Conservation (phyloP, 2,888 invertebrate genomes). For the Strigamia maritima region DNA sequence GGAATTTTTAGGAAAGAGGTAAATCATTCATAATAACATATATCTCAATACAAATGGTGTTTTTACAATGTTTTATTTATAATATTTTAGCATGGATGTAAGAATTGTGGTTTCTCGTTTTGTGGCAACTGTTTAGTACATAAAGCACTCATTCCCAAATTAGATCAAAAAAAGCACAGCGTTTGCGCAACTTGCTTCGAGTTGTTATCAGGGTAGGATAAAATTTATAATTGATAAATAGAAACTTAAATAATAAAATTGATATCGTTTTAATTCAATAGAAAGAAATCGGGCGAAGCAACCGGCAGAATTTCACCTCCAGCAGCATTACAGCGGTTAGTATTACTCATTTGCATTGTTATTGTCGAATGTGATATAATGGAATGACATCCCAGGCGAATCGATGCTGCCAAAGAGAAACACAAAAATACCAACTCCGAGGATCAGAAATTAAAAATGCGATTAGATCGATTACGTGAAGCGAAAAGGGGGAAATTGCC, state of each 20-base stretch:
- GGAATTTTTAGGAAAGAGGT: slow-evolving; percentile 36
- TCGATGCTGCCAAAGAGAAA: neutral
- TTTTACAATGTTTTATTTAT: slow-evolving; percentile 1
- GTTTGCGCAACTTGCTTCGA: slow-evolving; percentile 63
- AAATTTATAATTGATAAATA: neutral
- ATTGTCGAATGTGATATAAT: neutral
- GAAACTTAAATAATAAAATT: neutral
- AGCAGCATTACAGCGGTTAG: slow-evolving; percentile 1
- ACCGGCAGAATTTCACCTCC: neutral
- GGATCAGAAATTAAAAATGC: neutral
- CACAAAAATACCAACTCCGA: neutral
- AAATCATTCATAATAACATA: neutral
- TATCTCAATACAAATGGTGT: neutral
- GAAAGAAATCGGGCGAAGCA: neutral
- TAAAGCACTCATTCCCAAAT: slow-evolving; percentile 64
- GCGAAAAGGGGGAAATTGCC: slow-evolving; percentile 6
- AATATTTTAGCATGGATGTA: slow-evolving; percentile 69
- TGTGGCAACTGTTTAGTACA: slow-evolving; percentile 76
- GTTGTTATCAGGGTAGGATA: slow-evolving; percentile 57
- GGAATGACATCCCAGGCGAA: neutral
- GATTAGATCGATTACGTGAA: slow-evolving; percentile 6
- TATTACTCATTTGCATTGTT: neutral
- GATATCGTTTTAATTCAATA: neutral
- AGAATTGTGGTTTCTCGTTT: slow-evolving; percentile 76
- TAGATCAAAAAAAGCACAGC: slow-evolving; percentile 61